Base-by-base conservation (phyloP, 2,797 vertebrate genomes). In the Phylloscopus collybita region DNA sequence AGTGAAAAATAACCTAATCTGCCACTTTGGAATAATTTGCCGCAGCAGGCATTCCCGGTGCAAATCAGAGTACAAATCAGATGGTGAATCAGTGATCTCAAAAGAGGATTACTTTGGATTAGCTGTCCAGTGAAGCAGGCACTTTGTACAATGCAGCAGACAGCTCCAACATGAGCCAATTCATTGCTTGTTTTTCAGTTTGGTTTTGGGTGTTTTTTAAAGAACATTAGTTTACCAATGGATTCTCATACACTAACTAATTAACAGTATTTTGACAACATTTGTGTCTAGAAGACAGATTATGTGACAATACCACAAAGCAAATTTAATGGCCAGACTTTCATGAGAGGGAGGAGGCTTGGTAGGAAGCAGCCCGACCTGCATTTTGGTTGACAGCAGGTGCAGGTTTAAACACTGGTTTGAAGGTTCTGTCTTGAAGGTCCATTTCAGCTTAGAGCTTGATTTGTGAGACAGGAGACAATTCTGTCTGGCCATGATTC, bases 71-170 rank as follows among this genome's bases (percentile, higher is more conserved):
- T 83, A 30, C 40, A 92, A 84, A 94, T 96, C 89, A 93, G 67
- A 91, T 80, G 69, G 59, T 64, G 80, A 87, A 72, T 80, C 3
- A 1, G 78, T 81, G 83, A 93, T 95, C 65, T 91, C 71, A 75
- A 89, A 96, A 93, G 93, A 88, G 91, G 93, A 96, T 96, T 96
- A 95, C 54, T 89, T 75, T 59, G 91, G 91, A 95, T 97, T 96
- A 97, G 80, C 45, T 76, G 51, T 81, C 54, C 71, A 91, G 61
- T 54, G 82, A 94, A 93, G 81, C 83, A 93, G 80, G 57, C 76
- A 90, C 85, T 96, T 96, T 92, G 85, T 90, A 34, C 64, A 92
- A 90, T 64, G 32, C 71, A 86, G 59, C 85, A 96, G 76, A 74
- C 70, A 85, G 47, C n/a, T 95, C 79, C 59, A 67, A 44, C 1